These are phyloP conservation scores for Dryobota labecula DNA, from an alignment of 2,888 invertebrate genomes.

Conservation along the genomic window DNA sequence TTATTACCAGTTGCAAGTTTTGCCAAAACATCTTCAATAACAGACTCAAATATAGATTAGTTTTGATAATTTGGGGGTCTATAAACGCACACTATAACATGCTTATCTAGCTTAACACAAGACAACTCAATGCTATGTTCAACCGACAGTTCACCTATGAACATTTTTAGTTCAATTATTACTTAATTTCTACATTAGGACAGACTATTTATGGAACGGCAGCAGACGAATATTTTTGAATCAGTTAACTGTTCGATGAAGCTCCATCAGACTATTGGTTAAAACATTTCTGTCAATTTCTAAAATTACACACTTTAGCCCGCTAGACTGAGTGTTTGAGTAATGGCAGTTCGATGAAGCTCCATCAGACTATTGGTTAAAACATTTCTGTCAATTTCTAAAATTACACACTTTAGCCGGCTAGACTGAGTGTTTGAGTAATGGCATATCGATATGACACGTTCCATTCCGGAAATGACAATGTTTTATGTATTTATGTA, in stretches of 20 bases:
- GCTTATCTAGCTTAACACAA: too few species aligned
- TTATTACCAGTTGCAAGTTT: too few species aligned
- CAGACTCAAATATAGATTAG: too few species aligned
- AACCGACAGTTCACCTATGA: too few species aligned
- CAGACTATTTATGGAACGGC: conserved; percentile 14
- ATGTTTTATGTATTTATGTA: conserved; percentile 70
- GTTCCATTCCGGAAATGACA: conserved; percentile 45
- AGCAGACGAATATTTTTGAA: conserved; percentile 28
- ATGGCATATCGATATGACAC: conserved; percentile 45
- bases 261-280: conserved; percentile 32
- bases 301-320: conserved; percentile 52
- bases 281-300: conserved; percentile 53
- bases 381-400: conserved; percentile 51
- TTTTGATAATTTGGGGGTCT: too few species aligned
- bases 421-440: conserved; percentile 32
- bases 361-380: conserved; percentile 42
- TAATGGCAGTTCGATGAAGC: conserved; percentile 23
- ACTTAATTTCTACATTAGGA: conserved; percentile 10
- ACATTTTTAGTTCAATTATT: conserved; percentile 18
- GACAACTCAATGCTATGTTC: too few species aligned
- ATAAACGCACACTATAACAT: too few species aligned
- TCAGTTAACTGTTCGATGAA: conserved; percentile 12
- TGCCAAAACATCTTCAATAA: too few species aligned
- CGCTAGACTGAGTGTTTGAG: conserved; percentile 44
- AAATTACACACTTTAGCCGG: conserved; percentile 51